Evolutionary conservation across 2,113 vertebrate species (phyloP), one percentile per base, ranked within the genome.

Genomic region (Amphilophus citrinellus): DNA sequence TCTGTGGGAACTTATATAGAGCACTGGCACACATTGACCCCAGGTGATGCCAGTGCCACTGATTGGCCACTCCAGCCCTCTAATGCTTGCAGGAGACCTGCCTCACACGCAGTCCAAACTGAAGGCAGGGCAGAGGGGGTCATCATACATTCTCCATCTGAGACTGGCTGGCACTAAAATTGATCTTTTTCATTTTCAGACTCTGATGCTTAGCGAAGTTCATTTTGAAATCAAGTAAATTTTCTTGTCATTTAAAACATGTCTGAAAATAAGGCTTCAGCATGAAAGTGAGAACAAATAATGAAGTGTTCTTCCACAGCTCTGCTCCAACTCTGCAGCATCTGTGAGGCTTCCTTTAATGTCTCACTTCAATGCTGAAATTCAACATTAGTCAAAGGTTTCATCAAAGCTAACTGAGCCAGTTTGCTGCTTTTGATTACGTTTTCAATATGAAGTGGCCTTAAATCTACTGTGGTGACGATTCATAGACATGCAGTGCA

Each of bases 61-160:
- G 27, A 27, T 27, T 27, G 27, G 27, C 27, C 27, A 27, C 27
- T 27, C 2, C 27, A 27, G 27, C 27, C 27, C 27, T 27, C 27
- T 27, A 27, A 27, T 27, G 27, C 27, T 27, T 3, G 27, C 27
- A 27, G 27, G 27, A 27, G 27, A 27, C 27, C 27, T 27, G 27
- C 27, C 27, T 2, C 27, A 27, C 27, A 27, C 2, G 27, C 27
- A 27, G 27, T 2, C 27, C 27, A 27, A 27, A 27, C 27, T 27
- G 27, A 27, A 27, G 27, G 27, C 27, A 27, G 27, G 27, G 27
- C 27, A 27, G 27, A 27, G 27, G 0, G 27, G 27, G 27, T 27
- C 1, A 0, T 27, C 0, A 9, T 50, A 27, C 27, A 50, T 71
- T 22, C 18, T 68, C 42, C 39, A 27, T 47, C 5, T 18, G 7